Evolutionary conservation across 92 coral and sea anemone species (phyloP), one percentile per base, ranked within the genome.

Genomic region (Bergia puertoricense): DNA sequence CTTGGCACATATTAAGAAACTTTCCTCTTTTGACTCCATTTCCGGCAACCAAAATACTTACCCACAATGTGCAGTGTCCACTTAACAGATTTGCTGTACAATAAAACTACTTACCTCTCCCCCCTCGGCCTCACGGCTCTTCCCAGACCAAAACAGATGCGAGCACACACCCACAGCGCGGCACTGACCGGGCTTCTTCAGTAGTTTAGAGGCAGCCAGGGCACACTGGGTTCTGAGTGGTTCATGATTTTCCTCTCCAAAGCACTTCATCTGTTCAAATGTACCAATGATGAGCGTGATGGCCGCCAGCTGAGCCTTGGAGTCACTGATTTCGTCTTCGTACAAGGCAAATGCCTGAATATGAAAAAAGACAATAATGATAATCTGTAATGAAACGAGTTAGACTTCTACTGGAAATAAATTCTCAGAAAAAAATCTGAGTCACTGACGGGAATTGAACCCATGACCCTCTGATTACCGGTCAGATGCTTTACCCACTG

Each of bases 321-420:
- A 97, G 78, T 97, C 99, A 77, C 99, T 97, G 89, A 97, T 96
- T 86, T 97, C 99, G 85, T 97, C 99, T 89, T 97, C 99, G 62
- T 97, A 97, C 83, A 97, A 42, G 16, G 99, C 94, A 87, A 97
- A 97, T 2, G 99, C 99, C 99, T 97, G 88, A 6, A 93, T n/a
- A 43, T n/a, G 37, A 2, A 38, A 20, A 65, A 39, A 85, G 20
- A 56, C 46, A 51, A 10, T 2, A 85, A 36, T 80, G 5, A n/a
- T 20, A 54, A 11, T 54, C 30, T 30, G 30, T 30, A 30, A 30
- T 30, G 30, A 30, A 30, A 30, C 30, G 30, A 30, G 30, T 30
- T 30, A 30, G 30, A 30, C 30, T 30, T 30, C 30, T 30, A 30
- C 30, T 30, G 30, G 30, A 30, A 30, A 30, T 30, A 30, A 30